Evolutionary conservation across 2,888 invertebrate species (phyloP).

Genomic region (Rhyacophila evoluta): DNA sequence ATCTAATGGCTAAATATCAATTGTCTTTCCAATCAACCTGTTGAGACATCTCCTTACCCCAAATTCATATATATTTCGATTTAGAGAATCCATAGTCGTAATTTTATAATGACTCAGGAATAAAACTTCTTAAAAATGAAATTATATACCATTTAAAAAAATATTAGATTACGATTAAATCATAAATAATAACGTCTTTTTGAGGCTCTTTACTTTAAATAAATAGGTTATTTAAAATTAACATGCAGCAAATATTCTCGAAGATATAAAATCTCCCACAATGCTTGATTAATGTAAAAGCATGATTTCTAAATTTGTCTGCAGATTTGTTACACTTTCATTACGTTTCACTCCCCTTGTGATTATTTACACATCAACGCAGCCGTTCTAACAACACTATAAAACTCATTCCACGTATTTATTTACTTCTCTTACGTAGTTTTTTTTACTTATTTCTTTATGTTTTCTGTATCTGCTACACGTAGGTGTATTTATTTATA

Average conservation of each 20-base stretch:
- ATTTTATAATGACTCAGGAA: too few species aligned
- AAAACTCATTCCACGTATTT: slow-evolving; percentile 19
- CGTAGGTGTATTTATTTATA: not conserved
- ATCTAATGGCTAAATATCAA: too few species aligned
- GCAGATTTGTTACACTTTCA: slow-evolving; percentile 35
- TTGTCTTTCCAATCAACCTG: too few species aligned
- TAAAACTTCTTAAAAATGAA: too few species aligned
- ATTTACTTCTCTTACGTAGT: slow-evolving; percentile 10
- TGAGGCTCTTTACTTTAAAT: not conserved
- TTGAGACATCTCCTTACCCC: too few species aligned
- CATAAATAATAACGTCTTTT: too few species aligned
- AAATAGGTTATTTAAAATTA: not conserved
- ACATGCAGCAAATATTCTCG: not conserved
- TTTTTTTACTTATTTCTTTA: not conserved
- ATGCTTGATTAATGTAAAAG: not conserved
- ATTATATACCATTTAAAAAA: too few species aligned
- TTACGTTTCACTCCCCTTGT: slow-evolving; percentile 25
- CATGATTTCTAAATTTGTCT: slow-evolving; percentile 11
- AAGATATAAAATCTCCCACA: not conserved
- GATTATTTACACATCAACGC: slow-evolving; percentile 24
- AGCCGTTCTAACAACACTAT: slow-evolving; percentile 7
- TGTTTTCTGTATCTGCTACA: not conserved
- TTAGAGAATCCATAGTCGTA: too few species aligned
- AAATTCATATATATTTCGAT: too few species aligned
- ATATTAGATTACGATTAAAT: too few species aligned